phyloP scores from a whole-genome alignment of 2,888 invertebrate species.

The Eilema depressum region DNA sequence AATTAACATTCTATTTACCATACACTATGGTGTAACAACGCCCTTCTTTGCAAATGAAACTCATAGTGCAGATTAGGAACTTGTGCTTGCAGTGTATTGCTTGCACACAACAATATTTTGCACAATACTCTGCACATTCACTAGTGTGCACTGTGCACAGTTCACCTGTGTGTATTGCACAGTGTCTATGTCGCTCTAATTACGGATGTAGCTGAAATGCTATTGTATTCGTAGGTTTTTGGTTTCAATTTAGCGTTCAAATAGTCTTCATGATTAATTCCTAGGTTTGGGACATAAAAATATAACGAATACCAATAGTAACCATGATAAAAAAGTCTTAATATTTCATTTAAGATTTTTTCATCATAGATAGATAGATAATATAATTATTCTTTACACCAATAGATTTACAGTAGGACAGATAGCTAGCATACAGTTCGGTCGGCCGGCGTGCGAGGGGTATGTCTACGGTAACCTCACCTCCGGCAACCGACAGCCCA shows the following conservation, averaged over 20 bases:
- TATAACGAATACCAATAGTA: too few species aligned
- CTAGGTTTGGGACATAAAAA: too few species aligned
- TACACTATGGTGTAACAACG: slow-evolving; percentile 28
- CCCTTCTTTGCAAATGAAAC: slow-evolving; percentile 51
- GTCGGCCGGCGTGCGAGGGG: too few species aligned
- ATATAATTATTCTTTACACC: too few species aligned
- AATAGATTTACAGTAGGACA: too few species aligned
- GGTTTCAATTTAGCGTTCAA: not conserved
- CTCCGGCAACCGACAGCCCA: too few species aligned
- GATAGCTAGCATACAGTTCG: too few species aligned
- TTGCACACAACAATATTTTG: slow-evolving; percentile 47
- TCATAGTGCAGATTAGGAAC: slow-evolving; percentile 56
- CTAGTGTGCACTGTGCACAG: not conserved
- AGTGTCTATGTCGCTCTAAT: slow-evolving; percentile 6
- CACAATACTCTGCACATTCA: slow-evolving; percentile 15
- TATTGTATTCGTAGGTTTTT: not conserved
- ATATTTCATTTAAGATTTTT: too few species aligned
- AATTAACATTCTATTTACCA: not conserved
- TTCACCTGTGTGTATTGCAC: slow-evolving; percentile 6
- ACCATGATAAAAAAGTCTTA: too few species aligned
- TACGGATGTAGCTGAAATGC: not conserved
- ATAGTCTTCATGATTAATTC: not conserved
- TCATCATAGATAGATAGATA: too few species aligned
- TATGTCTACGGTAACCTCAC: too few species aligned
- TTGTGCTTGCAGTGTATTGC: slow-evolving; percentile 39